Evolutionary conservation across 2,797 vertebrate species (phyloP).

Genomic region (Lepus townsendii): DNA sequence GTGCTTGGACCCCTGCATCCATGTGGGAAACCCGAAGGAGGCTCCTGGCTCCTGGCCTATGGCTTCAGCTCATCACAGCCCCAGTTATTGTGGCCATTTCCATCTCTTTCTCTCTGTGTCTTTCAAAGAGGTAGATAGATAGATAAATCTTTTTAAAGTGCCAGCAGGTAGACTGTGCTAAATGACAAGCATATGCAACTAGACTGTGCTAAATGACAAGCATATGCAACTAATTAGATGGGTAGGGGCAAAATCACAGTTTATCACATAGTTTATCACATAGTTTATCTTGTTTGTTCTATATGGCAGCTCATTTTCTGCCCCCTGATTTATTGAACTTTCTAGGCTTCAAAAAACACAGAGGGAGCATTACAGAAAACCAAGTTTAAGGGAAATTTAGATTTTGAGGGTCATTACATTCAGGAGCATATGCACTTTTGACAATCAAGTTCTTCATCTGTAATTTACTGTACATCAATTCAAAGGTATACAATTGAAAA

Average conservation of each 20-base stretch:
- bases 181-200: neutral
- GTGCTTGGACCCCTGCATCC: too few relatives aligned
- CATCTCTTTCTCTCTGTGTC: too few relatives aligned
- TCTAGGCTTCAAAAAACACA: neutral
- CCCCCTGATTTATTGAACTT: neutral
- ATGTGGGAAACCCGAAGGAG: too few relatives aligned
- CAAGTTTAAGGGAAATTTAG: neutral
- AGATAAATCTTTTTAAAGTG: too few relatives aligned
- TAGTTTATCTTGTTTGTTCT: neutral
- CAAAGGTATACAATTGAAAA: neutral
- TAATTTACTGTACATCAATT: neutral
- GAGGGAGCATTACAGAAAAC: neutral
- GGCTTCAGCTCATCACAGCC: too few relatives aligned
- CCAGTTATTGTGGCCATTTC: too few relatives aligned
- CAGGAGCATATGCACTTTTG: neutral
- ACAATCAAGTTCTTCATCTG: neutral
- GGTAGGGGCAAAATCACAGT: neutral
- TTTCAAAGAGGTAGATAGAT: too few relatives aligned
- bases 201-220: neutral
- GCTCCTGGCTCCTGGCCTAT: too few relatives aligned
- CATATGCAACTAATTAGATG: neutral
- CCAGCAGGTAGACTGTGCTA: neutral
- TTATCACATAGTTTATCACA: neutral
- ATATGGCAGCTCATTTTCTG: neutral
- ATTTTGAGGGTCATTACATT: neutral